A percentile compares a stretch with the other conserved stretches of the same genome.
Conservation (phyloP, 1,140 invertebrate species). For the Trichogramma pretiosum region DNA sequence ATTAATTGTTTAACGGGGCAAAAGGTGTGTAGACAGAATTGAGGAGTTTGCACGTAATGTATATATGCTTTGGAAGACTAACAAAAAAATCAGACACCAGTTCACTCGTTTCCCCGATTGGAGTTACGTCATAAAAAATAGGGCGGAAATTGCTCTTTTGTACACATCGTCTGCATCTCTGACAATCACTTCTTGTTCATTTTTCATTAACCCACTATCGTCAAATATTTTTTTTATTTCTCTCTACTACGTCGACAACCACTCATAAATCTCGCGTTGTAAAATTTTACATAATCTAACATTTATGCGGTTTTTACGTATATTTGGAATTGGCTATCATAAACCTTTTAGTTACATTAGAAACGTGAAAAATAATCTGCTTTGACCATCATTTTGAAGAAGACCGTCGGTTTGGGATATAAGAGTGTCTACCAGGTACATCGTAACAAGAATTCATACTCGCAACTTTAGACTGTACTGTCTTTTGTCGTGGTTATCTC, state of each 20-base stretch:
- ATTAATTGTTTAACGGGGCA: neutral
- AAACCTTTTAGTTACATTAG: too few relatives aligned
- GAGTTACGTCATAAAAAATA: constrained; percentile 13
- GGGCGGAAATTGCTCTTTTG: constrained; percentile 12
- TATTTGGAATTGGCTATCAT: too few relatives aligned
- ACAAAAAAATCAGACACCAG: constrained; percentile 12
- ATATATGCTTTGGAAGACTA: constrained; percentile 17
- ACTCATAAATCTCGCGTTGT: too few relatives aligned
- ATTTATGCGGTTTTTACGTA: too few relatives aligned
- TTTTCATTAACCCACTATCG: constrained; percentile 3
- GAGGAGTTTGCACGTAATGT: constrained; percentile 9
- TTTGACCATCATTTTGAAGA: too few relatives aligned
- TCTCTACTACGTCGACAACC: constrained; percentile 4
- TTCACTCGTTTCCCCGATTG: constrained; percentile 4
- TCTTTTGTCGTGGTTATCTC: too few relatives aligned
- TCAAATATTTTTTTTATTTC: constrained; percentile 6
- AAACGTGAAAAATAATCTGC: too few relatives aligned
- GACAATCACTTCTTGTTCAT: constrained; percentile 2
- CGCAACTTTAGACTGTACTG: constrained; percentile 15
- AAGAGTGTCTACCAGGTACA: constrained; percentile 41
- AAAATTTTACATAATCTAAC: too few relatives aligned
- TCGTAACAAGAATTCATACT: constrained; percentile 32
- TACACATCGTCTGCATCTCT: too few relatives aligned
- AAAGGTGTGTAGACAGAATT: neutral
- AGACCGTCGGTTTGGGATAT: too few relatives aligned